Evolutionary conservation across 2,888 invertebrate species (phyloP), one percentile per base, ranked within the genome.

Genomic region (Ferdinandea cuprea): DNA sequence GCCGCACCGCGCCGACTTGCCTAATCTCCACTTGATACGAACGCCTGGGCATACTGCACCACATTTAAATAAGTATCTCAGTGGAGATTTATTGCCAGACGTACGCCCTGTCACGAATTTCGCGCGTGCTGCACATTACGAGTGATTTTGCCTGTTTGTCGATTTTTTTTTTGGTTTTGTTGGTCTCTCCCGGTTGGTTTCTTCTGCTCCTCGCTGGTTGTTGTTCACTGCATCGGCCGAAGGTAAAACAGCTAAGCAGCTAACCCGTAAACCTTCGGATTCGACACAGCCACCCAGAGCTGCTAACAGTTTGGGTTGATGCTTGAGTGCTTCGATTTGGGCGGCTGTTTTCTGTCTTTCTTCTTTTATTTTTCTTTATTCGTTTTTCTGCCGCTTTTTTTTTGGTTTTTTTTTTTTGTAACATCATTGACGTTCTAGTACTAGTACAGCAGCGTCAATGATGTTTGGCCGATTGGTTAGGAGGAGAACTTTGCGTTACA

Each of bases 91-190:
- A 86, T 86, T 87, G 87, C 85, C 71, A 86, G 85, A 86, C 86
- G 86, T 86, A 87, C 87, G 86, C 87, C 86, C 86, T 87, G 87
- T 87, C 87, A 87, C 87, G 87, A 87, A 87, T 87, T 86, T 86
- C 86, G 87, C 87, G 87, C 87, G 87, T 87, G 87, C 87, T 87
- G 86, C 85, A 86, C 86, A 86, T 87, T 87, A 85, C 85, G 83
- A 83, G 85, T 78, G 85, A 81, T 83, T 85, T 81, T 81, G 85
- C 83, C 83, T 85, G 85, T 85, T 83, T 35, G 56, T 76, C 77
- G 85, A 68, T 73, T 58, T 79, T 66, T 68, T 72, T 58, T 61
- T 42, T 8, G 3, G 9, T 35, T 35, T 35, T 4, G 3, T 35
- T 11, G n/a, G n/a, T n/a, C n/a, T 9, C 42, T 44, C 63, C 61